phyloP scores from a whole-genome alignment of 2,797 vertebrate genomes.

The Macropus fuliginosus region DNA sequence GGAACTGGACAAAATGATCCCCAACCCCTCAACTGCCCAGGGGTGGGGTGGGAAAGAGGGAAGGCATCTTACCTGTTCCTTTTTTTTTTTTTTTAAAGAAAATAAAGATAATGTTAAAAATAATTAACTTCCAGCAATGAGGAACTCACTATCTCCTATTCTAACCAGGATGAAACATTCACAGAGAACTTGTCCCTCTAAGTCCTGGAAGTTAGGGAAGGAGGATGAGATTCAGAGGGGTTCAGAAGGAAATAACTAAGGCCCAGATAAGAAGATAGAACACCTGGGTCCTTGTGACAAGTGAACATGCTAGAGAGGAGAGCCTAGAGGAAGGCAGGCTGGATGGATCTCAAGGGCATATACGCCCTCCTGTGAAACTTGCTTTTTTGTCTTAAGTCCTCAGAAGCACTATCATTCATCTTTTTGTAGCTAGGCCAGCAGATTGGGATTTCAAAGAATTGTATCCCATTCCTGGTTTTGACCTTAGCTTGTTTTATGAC shows the following conservation, averaged over 20 bases:
- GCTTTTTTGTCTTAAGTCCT: background rate
- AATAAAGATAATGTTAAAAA: background rate
- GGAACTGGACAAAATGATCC: background rate
- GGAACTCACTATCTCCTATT: background rate
- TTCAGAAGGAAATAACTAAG: background rate
- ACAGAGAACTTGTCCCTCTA: background rate
- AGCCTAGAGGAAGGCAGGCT: background rate
- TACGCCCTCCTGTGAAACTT: background rate
- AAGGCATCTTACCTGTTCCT: background rate
- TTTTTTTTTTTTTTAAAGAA: background rate
- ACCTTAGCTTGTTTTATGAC: background rate
- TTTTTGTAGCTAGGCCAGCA: background rate
- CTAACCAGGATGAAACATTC: background rate
- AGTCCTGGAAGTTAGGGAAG: too few relatives aligned
- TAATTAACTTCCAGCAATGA: background rate
- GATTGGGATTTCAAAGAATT: background rate
- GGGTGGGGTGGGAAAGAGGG: too few relatives aligned
- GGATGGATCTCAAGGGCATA: background rate
- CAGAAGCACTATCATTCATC: background rate
- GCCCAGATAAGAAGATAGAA: background rate
- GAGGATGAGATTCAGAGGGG: too few relatives aligned
- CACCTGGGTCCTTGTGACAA: background rate
- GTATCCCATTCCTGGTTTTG: background rate
- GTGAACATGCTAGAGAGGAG: background rate
- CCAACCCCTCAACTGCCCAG: background rate